Evolutionary conservation across 2,888 invertebrate genomes (phyloP), one percentile per base, ranked within the genome.

Genomic region (Microdon myrmicae): DNA sequence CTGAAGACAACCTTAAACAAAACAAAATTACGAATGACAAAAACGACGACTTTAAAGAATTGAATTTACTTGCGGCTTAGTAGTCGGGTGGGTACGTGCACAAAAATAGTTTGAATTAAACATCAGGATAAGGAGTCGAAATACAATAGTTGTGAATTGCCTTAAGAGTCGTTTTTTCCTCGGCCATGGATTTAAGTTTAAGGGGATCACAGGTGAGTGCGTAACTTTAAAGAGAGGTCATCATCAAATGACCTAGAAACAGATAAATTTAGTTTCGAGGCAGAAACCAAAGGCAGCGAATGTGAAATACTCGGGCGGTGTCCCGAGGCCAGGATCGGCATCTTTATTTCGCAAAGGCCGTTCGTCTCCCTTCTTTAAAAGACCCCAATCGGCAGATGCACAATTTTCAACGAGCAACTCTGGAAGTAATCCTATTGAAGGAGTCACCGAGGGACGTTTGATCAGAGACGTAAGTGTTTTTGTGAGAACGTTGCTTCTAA

Each of bases 231-330:
- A n/a, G 20, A 14, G 8, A 17, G 12, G n/a, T 31, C 3, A 4
- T 29, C 16, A 23, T 10, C 9, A 8, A 16, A 28, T 44, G 28
- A 34, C 55, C 47, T 28, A 34, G 56, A 28, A 56, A n/a, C 58
- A 80, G 79, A 80, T 80, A 71, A 80, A 79, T 72, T 76, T 80
- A 68, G 76, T 76, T 60, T 71, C 73, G 66, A 75, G 80, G 67
- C 74, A 78, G 45, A 78, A 77, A 73, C 71, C 77, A 45, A 79
- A 77, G 69, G 17, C 61, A 23, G 37, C 69, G 55, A 59, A 59
- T 56, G 72, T 75, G 26, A 78, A 77, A 48, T 75, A 73, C 59
- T 74, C 75, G 22, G 70, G 73, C 48, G 44, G 38, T 8, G 26
- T 54, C n/a, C 68, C 72, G 19, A 73, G 80, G 25, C 80, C 80